Evolutionary conservation across 2,888 invertebrate species (phyloP).

Genomic region (Stictocephala bisonia): DNA sequence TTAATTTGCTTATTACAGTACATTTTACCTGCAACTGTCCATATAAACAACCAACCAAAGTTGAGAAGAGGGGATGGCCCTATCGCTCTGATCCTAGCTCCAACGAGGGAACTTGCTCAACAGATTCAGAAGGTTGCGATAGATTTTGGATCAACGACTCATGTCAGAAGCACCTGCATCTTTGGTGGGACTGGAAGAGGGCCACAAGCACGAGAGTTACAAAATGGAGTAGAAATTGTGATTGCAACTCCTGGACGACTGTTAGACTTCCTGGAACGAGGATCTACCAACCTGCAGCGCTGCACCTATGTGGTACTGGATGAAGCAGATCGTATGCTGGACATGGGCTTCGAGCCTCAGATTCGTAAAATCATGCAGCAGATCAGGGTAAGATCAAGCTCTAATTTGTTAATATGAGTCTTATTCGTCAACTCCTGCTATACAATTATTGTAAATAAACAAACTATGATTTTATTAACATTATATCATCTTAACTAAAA

Average conservation of each 20-base stretch:
- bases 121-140: slow-evolving; percentile 69
- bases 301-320: slow-evolving; percentile 64
- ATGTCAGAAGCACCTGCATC: slow-evolving; percentile 69
- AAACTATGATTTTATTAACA: too few species aligned
- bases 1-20: too few species aligned
- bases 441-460: too few species aligned
- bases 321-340: slow-evolving; percentile 75
- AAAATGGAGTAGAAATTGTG: slow-evolving; percentile 67
- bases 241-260: slow-evolving; percentile 70
- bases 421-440: not conserved
- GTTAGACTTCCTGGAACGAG: slow-evolving; percentile 68
- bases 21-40: slow-evolving; percentile 69
- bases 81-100: slow-evolving; percentile 67
- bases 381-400: slow-evolving; percentile 75
- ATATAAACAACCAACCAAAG: slow-evolving; percentile 68
- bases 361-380: slow-evolving; percentile 94
- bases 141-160: slow-evolving; percentile 66
- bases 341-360: slow-evolving; percentile 98
- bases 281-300: slow-evolving; percentile 61
- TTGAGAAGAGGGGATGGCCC: slow-evolving; percentile 70
- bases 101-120: slow-evolving; percentile 65
- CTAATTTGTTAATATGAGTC: not conserved
- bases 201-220: slow-evolving; percentile 60
- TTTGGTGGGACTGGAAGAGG: slow-evolving; percentile 74
- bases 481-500: too few species aligned